Evolutionary conservation across 30 jellyfish, hydroid and myxozoan genomes (phyloP), one percentile per base, ranked within the genome.

Genomic region (Hydra vulgaris): DNA sequence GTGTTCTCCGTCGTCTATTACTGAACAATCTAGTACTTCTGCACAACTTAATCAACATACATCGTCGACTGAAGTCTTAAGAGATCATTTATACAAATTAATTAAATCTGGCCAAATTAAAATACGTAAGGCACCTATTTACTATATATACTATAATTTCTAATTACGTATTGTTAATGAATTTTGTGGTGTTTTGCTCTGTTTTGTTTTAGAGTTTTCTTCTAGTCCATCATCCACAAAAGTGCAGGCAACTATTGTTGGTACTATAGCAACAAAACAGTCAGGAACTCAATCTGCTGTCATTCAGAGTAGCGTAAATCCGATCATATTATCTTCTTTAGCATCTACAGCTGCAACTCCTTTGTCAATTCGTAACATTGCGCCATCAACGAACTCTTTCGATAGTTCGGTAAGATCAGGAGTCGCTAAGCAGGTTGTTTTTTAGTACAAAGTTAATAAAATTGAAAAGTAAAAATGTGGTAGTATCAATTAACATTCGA

Each of bases 71-170:
- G 87, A 80, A 23, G 40, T 20, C 24, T 74, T 80, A 71, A 56
- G 87, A n/a, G 87, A 80, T 12, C 87, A 80, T 8, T 24, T 80
- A 16, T 56, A 80, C 18, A 25, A 74, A 21, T 70, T 80, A 17
- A 80, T 80, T 19, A 80, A 80, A 70, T 80, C 87, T 7, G 87
- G 87, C 0, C 87, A 80, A 19, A 80, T 80, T 0, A 80, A 80
- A 70, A 80, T 80, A 66, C 87, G 87, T 80, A 79, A 20, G 86
- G 17, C 7, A 7, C 15, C 79, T 15, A 73, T 21, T 0, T 73
- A 19, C 7, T 0, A 73, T 25, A 21, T n/a, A 73, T 23, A 21
- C 21, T 73, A 7, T 54, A 0, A 73, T 73, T 21, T 0, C 15
- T 73, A 0, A 26, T n/a, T n/a, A n/a, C n/a, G n/a, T n/a, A n/a